Conservation (phyloP, 2,113 vertebrate species). For the Sceloporus tristichus region DNA sequence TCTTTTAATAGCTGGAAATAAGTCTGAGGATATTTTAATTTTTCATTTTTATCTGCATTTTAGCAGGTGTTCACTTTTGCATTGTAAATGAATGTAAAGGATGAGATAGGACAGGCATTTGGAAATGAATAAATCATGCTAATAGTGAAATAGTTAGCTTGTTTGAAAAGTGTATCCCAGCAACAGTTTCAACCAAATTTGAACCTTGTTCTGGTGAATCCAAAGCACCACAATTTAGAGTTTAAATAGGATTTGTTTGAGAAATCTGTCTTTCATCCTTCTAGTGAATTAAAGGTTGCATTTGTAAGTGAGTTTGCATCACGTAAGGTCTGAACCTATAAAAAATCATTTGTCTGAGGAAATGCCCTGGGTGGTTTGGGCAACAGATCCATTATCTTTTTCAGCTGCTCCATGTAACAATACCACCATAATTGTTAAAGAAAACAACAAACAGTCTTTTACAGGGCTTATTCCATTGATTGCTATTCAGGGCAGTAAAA, state of each 20-base stretch:
- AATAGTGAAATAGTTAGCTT: not conserved
- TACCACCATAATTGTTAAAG: not conserved
- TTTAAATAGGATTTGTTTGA: not conserved
- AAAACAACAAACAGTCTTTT: not conserved
- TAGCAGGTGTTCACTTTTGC: not conserved
- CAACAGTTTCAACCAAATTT: not conserved
- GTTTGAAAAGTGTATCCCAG: not conserved
- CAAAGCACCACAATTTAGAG: not conserved
- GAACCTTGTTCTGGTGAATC: not conserved
- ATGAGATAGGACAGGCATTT: not conserved
- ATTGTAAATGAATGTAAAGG: not conserved
- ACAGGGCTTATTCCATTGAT: not conserved
- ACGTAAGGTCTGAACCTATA: not conserved
- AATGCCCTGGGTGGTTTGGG: not conserved
- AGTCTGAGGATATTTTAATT: not conserved
- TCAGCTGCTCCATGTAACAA: not conserved
- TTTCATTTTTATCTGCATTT: conserved; percentile 10
- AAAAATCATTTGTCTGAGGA: not conserved
- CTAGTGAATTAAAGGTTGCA: rapidly evolving
- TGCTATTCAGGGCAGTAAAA: not conserved
- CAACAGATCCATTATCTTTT: not conserved
- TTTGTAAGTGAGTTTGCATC: not conserved
- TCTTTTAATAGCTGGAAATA: not conserved
- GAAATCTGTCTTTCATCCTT: not conserved
- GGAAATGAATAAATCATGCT: conserved; percentile 1